Percentiles rank a stretch among this genome's conserved stretches.
phyloP scores from a whole-genome alignment of 2,797 vertebrate species.

The Hippoglossus hippoglossus region DNA sequence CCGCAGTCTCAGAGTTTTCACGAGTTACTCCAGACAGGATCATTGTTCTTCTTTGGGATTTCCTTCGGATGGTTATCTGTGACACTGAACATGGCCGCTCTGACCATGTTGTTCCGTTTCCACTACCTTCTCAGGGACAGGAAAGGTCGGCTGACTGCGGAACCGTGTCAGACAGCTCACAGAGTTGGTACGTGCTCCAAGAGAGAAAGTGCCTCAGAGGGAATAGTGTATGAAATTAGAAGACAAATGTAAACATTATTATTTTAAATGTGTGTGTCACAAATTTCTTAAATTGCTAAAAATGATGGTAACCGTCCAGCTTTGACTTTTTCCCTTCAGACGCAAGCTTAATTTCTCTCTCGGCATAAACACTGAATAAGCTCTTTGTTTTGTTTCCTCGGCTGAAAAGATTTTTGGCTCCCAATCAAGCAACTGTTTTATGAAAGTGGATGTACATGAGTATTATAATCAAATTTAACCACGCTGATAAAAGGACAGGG shows the following conservation, averaged over 20 bases:
- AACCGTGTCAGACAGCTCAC: constrained; percentile 22
- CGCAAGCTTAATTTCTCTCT: constrained; percentile 40
- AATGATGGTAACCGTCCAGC: neutral
- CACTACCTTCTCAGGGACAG: constrained; percentile 71
- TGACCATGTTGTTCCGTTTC: constrained; percentile 65
- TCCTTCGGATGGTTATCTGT: constrained; percentile 23
- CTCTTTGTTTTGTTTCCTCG: constrained; percentile 47
- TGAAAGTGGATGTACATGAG: constrained; percentile 25
- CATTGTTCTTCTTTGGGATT: neutral
- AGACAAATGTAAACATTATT: neutral
- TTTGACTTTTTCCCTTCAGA: constrained; percentile 31
- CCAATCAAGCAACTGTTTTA: constrained; percentile 27
- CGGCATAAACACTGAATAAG: constrained; percentile 37
- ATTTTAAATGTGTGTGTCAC: too few relatives aligned
- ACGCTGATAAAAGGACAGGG: neutral
- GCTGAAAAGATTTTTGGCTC: constrained; percentile 15
- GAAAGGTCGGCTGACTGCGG: constrained; percentile 56
- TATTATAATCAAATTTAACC: constrained; percentile 20
- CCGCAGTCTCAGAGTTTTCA: neutral
- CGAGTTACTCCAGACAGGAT: too few relatives aligned
- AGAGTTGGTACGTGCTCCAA: constrained; percentile 56
- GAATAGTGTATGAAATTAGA: neutral
- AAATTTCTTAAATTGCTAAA: constrained; percentile 10
- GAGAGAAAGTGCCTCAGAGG: neutral
- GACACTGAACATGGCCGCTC: constrained; percentile 61